Evolutionary conservation across 2,797 vertebrate species (phyloP).

Genomic region (Emydoidea blandingii): DNA sequence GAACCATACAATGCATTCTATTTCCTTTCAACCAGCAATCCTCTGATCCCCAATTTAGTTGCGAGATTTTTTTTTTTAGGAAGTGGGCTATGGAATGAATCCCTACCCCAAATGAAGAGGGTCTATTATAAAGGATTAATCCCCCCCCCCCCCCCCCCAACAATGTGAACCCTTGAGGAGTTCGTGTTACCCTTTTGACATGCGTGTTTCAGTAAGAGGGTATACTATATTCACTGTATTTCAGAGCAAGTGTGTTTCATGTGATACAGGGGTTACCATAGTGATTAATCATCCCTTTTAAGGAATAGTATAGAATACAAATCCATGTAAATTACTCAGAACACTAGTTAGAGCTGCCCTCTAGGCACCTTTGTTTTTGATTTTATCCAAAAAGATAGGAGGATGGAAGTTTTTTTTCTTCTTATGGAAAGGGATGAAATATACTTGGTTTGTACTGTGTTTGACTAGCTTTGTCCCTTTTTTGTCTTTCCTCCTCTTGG

Average conservation of each 20-base stretch:
- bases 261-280: constrained; percentile 72
- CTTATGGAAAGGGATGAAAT: neutral
- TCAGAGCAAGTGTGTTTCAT: constrained; percentile 52
- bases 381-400: constrained; percentile 32
- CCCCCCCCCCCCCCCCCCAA: rapidly evolving
- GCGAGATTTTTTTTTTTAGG: neutral
- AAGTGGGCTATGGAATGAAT: neutral
- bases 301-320: constrained; percentile 61
- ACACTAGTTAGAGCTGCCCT: constrained; percentile 58
- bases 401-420: neutral
- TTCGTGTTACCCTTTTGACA: constrained; percentile 40
- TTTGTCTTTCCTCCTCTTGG: neutral
- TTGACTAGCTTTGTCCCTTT: neutral
- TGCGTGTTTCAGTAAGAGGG: constrained; percentile 50
- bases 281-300: constrained; percentile 70
- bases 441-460: constrained; percentile 1
- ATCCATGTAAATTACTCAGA: constrained; percentile 63
- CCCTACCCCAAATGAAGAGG: constrained; percentile 14
- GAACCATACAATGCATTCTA: rapidly evolving
- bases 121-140: constrained; percentile 58
- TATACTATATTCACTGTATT: constrained; percentile 43
- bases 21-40: neutral
- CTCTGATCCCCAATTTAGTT: neutral
- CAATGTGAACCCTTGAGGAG: constrained; percentile 40
- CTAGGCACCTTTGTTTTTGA: constrained; percentile 49